Evolutionary conservation across 1,140 invertebrate species (phyloP).

Genomic region (Drosophila bocqueti): DNA sequence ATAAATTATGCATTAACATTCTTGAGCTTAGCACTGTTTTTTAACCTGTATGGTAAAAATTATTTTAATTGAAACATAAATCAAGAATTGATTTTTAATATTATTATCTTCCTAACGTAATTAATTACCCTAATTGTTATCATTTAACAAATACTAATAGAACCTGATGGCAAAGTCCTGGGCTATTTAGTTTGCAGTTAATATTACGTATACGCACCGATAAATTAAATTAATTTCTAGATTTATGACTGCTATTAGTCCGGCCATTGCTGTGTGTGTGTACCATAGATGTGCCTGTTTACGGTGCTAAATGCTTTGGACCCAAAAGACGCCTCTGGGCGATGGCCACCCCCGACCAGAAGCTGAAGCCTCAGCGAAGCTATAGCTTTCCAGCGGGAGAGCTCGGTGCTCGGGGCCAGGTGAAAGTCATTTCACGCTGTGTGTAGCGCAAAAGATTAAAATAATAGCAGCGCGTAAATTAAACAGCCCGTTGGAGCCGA

Average conservation of each 20-base stretch:
- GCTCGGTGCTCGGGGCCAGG: constrained; percentile 54
- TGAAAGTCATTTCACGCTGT: constrained; percentile 83
- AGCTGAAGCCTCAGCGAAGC: constrained; percentile 7
- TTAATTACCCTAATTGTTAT: neutral
- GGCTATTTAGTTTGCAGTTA: neutral
- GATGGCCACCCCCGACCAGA: constrained; percentile 25
- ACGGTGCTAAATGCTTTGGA: constrained; percentile 73
- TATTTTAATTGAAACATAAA: neutral
- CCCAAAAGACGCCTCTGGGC: constrained; percentile 41
- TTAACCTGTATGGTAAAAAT: too few species aligned
- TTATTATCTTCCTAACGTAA: neutral
- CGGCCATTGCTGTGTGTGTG: constrained; percentile 16
- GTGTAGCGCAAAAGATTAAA: constrained; percentile 82
- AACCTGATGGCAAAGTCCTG: neutral
- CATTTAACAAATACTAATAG: neutral
- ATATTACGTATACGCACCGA: constrained; percentile 17
- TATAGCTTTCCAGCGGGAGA: constrained; percentile 18
- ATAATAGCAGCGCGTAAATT: constrained; percentile 84
- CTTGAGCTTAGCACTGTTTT: too few species aligned
- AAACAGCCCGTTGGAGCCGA: constrained; percentile 66
- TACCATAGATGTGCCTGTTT: constrained; percentile 31
- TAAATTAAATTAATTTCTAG: constrained; percentile 9
- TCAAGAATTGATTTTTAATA: neutral
- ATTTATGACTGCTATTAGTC: constrained; percentile 20
- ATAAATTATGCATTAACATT: neutral